A percentile compares a stretch with the other conserved stretches of the same genome.
Conservation (phyloP, 2,113 vertebrate species). For the Orycteropus afer region DNA sequence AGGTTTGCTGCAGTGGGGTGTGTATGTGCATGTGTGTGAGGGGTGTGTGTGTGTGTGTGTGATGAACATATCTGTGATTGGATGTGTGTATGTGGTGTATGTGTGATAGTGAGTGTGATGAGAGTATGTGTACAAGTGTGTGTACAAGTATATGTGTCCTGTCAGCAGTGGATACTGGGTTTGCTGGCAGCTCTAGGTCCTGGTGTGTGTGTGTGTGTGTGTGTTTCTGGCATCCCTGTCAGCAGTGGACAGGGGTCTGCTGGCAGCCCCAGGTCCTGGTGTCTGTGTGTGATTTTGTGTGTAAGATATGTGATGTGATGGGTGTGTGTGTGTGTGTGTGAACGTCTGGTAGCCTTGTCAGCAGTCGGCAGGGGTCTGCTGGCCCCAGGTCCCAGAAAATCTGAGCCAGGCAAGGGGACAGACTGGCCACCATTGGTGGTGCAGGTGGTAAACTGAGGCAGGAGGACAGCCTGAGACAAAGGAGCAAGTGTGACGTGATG, state of each 20-base stretch:
- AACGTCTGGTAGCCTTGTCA: not conserved
- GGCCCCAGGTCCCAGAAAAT: not conserved
- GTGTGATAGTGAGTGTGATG: not conserved
- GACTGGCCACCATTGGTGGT: accelerated
- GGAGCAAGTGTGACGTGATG: accelerated
- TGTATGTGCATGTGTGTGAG: not conserved
- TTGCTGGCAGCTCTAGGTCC: too few species aligned
- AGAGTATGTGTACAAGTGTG: too few species aligned
- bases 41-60: not conserved
- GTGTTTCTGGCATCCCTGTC: not conserved
- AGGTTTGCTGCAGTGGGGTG: not conserved
- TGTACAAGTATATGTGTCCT: not conserved
- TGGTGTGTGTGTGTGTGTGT: too few species aligned
- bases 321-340: not conserved
- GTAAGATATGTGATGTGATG: not conserved
- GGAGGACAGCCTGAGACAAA: not conserved
- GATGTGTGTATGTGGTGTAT: not conserved
- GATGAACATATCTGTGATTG: not conserved
- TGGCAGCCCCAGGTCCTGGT: not conserved
- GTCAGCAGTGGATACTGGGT: too few species aligned
- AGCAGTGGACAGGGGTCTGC: not conserved
- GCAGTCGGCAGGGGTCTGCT: not conserved
- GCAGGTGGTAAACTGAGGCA: not conserved
- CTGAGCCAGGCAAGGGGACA: accelerated
- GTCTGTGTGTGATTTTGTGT: not conserved